phyloP scores from a whole-genome alignment of 2,797 vertebrate genomes.

The Fistularia tabacaria region DNA sequence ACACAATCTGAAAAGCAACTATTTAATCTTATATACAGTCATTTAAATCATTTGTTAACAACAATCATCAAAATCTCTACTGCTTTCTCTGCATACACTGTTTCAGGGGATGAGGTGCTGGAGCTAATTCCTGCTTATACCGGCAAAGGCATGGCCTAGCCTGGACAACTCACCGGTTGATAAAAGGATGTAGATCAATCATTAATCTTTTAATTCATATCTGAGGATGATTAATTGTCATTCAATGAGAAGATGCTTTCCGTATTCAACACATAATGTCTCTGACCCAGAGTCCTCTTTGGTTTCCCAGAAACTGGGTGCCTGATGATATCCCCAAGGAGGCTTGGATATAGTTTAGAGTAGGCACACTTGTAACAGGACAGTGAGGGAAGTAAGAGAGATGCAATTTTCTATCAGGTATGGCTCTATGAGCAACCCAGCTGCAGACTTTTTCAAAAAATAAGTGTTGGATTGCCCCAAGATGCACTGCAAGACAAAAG shows the following conservation, averaged over 20 bases:
- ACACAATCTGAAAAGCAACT: too few species aligned
- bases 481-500: constrained; percentile 8
- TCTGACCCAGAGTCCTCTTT: constrained; percentile 57
- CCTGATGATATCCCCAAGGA: constrained; percentile 54
- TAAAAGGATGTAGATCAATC: too few species aligned
- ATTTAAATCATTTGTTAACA: too few species aligned
- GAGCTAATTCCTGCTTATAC: too few species aligned
- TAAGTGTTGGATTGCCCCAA: constrained; percentile 46
- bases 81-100: too few species aligned
- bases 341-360: constrained; percentile 56
- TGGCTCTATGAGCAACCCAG: constrained; percentile 31
- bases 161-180: too few species aligned
- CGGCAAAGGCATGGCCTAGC: too few species aligned
- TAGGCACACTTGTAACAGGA: constrained; percentile 35
- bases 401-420: constrained; percentile 41
- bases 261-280: constrained; percentile 66
- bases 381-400: constrained; percentile 27
- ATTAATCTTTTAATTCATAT: too few species aligned
- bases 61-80: too few species aligned
- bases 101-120: too few species aligned
- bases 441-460: constrained; percentile 45
- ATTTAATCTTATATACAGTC: too few species aligned
- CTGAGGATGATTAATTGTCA: too few species aligned
- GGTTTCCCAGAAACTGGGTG: constrained; percentile 71
- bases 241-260: constrained; percentile 42